phyloP scores from a whole-genome alignment of 30 jellyfish, hydroid and myxozoan genomes.

The Turritopsis dohrnii region DNA sequence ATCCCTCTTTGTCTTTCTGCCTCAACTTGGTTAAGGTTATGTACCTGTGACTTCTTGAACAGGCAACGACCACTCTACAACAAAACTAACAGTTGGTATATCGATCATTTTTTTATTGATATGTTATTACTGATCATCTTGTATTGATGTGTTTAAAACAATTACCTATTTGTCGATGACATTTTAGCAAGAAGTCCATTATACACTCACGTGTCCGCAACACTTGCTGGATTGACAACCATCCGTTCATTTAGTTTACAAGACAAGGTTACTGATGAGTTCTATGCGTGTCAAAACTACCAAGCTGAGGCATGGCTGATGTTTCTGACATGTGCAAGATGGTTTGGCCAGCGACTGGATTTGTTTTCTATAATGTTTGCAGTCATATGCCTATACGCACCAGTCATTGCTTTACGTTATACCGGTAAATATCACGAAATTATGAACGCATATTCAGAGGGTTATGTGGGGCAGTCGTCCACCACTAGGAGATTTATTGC shows the following conservation, averaged over 20 bases:
- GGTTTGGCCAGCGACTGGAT: conserved; percentile 72
- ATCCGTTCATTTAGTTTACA: conserved; percentile 47
- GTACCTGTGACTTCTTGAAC: too few relatives aligned
- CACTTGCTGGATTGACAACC: conserved; percentile 59
- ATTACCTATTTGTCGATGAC: not conserved
- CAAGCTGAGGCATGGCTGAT: conserved; percentile 64
- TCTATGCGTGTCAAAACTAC: conserved; percentile 53
- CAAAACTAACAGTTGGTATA: not conserved
- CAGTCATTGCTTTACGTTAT: conserved; percentile 33
- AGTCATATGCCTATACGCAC: conserved; percentile 31
- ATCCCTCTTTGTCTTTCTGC: not conserved
- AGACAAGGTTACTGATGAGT: conserved; percentile 34
- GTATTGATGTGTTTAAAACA: too few relatives aligned
- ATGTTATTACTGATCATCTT: too few relatives aligned
- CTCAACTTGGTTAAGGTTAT: not conserved
- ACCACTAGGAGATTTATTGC: too few relatives aligned
- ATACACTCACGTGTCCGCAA: conserved; percentile 58
- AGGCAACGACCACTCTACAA: too few relatives aligned
- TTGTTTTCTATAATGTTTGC: conserved; percentile 29
- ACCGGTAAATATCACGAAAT: conserved; percentile 35
- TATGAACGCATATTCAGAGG: too few relatives aligned
- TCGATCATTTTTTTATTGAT: not conserved
- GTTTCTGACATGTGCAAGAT: conserved; percentile 34
- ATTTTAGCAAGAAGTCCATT: conserved; percentile 71
- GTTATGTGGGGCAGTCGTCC: too few relatives aligned